A percentile compares a stretch with the other conserved stretches of the same genome.
These are phyloP conservation scores for Chaetura pelagica DNA, from an alignment of 2,113 vertebrate species.

Conservation along the genomic window DNA sequence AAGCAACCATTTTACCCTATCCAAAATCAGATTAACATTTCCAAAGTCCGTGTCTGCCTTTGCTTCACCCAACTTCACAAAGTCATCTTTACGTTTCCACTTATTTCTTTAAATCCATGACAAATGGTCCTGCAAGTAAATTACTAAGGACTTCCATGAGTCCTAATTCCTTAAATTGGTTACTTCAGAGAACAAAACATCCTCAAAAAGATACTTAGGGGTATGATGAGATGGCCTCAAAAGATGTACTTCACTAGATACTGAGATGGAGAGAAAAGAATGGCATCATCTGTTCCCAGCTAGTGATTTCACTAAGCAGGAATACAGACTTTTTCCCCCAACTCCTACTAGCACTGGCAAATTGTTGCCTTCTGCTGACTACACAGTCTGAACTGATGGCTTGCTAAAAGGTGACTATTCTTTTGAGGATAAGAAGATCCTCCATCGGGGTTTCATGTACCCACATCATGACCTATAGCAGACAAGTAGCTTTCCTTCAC, in stretches of 20 bases:
- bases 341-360: background rate
- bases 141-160: background rate
- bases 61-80: background rate
- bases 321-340: background rate
- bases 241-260: background rate
- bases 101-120: background rate
- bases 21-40: background rate
- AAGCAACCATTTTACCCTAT: background rate
- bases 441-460: background rate
- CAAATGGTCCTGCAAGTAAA: background rate
- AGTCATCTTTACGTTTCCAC: background rate
- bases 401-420: background rate
- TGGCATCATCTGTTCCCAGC: background rate
- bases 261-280: background rate
- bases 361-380: slow-evolving; percentile 7
- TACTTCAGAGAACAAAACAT: background rate
- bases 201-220: background rate
- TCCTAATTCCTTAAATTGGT: background rate
- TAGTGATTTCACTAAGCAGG: background rate
- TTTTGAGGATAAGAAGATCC: background rate
- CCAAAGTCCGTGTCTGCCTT: background rate
- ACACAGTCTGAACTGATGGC: background rate
- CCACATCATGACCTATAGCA: background rate
- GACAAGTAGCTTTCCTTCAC: slow-evolving; percentile 22
- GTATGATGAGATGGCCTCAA: background rate